Percentiles rank a stretch among this genome's conserved stretches.
Conservation (phyloP, 2,113 vertebrate species). For the Hippocampus zosterae region DNA sequence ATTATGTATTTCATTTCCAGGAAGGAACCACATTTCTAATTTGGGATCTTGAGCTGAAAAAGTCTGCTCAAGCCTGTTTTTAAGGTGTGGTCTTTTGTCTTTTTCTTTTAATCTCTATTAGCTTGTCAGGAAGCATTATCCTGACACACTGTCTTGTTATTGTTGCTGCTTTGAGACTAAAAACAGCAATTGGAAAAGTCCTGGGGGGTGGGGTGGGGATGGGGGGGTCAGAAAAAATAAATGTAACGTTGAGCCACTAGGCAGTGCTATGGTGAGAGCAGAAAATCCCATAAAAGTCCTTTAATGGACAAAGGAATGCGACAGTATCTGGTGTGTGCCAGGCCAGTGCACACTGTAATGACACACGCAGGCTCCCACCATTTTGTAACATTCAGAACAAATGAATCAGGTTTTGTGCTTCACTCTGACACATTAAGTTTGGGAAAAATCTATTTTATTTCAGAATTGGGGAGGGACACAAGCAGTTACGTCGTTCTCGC, state of each 20-base stretch:
- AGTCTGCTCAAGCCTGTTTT: conserved; percentile 3
- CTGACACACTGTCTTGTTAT: conserved; percentile 59
- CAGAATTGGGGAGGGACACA: conserved; percentile 27
- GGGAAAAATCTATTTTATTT: conserved; percentile 24
- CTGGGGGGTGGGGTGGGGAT: conserved; percentile 51
- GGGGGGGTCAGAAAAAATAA: conserved; percentile 39
- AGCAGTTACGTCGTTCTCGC: conserved; percentile 30
- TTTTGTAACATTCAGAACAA: conserved; percentile 52
- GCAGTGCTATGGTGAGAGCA: conserved; percentile 31
- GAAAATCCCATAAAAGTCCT: conserved; percentile 53
- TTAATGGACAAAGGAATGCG: conserved; percentile 56
- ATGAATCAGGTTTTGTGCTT: conserved; percentile 62
- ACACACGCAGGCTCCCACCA: conserved; percentile 20
- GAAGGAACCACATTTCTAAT: background rate
- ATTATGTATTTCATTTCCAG: background rate
- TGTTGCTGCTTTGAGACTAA: conserved; percentile 57
- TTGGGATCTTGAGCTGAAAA: background rate
- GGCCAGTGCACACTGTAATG: conserved; percentile 45
- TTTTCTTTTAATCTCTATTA: conserved; percentile 37
- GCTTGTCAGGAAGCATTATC: conserved; percentile 64
- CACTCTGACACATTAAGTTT: conserved; percentile 19
- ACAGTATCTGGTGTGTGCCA: conserved; percentile 46
- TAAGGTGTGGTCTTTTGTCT: conserved; percentile 46
- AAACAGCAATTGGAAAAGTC: conserved; percentile 56
- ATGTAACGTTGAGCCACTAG: conserved; percentile 54